Evolutionary conservation across 1,140 invertebrate species (phyloP).

Genomic region (Riptortus pedestris): DNA sequence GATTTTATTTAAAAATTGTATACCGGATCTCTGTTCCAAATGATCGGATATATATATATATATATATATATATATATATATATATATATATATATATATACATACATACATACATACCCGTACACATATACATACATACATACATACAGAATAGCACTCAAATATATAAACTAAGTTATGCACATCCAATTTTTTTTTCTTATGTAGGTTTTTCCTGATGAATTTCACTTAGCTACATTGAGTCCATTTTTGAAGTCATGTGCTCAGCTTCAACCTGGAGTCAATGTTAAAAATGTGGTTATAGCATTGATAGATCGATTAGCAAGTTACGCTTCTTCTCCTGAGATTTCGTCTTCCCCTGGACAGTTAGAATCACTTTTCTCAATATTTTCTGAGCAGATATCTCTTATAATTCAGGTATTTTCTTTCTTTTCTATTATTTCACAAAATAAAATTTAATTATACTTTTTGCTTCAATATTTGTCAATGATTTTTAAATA

Average conservation of each 20-base stretch:
- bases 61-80: too few relatives aligned
- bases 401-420: slow-evolving; percentile 87
- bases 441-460: neutral
- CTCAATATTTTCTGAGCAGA: slow-evolving; percentile 97
- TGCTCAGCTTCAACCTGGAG: slow-evolving; percentile 85
- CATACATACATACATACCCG: too few relatives aligned
- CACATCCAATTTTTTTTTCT: too few relatives aligned
- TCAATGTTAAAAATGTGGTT: slow-evolving; percentile 97
- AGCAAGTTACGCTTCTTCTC: slow-evolving; percentile 67
- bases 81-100: too few relatives aligned
- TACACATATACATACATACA: too few relatives aligned
- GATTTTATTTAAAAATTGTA: too few relatives aligned
- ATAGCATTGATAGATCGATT: slow-evolving; percentile 91
- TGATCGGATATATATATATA: too few relatives aligned
- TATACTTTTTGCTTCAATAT: too few relatives aligned
- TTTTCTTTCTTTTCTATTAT: slow-evolving; percentile 18
- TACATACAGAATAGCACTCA: too few relatives aligned
- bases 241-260: slow-evolving; percentile 93
- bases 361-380: slow-evolving; percentile 84
- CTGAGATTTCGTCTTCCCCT: slow-evolving; percentile 67
- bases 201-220: slow-evolving; percentile 88
- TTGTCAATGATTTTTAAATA: too few relatives aligned
- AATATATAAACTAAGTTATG: too few relatives aligned
- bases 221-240: slow-evolving; percentile 93
- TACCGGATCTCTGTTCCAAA: too few relatives aligned